Evolutionary conservation across 1,140 invertebrate genomes (phyloP).

Genomic region (Homalodisca vitripennis): DNA sequence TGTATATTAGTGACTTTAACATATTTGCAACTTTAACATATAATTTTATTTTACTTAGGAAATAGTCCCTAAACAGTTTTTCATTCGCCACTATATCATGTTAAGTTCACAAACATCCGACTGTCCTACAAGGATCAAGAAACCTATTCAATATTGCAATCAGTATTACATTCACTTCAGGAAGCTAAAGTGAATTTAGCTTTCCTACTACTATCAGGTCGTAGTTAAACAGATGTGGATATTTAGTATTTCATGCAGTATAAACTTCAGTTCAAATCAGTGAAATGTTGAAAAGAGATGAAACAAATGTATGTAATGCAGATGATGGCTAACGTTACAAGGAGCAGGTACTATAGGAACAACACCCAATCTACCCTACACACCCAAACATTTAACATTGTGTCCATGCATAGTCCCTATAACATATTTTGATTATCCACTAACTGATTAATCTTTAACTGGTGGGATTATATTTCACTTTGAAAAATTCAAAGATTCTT

Average conservation of each 20-base stretch:
- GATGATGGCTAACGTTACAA: neutral
- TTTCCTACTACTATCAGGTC: too few species aligned
- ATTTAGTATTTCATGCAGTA: neutral
- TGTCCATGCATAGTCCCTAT: conserved; percentile 14
- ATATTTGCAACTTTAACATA: too few species aligned
- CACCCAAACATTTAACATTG: conserved; percentile 23
- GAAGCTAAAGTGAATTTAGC: too few species aligned
- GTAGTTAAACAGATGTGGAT: conserved; percentile 22
- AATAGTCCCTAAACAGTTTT: too few species aligned
- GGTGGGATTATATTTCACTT: neutral
- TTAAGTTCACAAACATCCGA: too few species aligned
- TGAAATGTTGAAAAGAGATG: conserved; percentile 31
- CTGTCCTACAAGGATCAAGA: too few species aligned
- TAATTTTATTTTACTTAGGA: too few species aligned
- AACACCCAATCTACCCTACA: conserved; percentile 23
- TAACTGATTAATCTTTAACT: neutral
- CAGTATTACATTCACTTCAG: too few species aligned
- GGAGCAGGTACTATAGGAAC: conserved; percentile 17
- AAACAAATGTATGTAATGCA: conserved; percentile 30
- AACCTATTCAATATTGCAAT: too few species aligned
- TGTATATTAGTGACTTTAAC: too few species aligned
- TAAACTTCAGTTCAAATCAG: conserved; percentile 25
- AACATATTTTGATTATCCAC: neutral
- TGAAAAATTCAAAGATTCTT: neutral
- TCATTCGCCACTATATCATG: too few species aligned